A percentile compares a stretch with the other conserved stretches of the same genome.
phyloP scores from a whole-genome alignment of 2,113 vertebrate genomes.

The Protomyctophum bolini region DNA sequence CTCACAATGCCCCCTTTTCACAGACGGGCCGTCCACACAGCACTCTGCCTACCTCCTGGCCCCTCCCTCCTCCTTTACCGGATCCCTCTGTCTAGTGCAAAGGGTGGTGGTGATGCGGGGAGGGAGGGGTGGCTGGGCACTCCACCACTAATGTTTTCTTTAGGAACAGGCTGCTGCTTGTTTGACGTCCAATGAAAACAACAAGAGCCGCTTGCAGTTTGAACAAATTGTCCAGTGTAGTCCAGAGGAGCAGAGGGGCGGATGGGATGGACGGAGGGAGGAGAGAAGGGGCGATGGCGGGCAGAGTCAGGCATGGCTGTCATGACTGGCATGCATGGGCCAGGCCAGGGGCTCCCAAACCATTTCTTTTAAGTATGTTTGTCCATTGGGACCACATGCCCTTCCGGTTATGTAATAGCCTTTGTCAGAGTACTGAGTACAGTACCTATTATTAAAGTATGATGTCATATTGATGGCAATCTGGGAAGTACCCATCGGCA shows the following conservation, averaged over 20 bases:
- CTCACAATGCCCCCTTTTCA: constrained; percentile 82
- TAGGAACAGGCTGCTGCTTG: constrained; percentile 81
- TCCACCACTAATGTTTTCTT: constrained; percentile 78
- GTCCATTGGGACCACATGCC: too few species aligned
- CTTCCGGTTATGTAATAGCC: too few species aligned
- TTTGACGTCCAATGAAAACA: constrained; percentile 77
- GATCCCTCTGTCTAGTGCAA: constrained; percentile 66
- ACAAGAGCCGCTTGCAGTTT: constrained; percentile 66
- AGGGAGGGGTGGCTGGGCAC: constrained; percentile 23
- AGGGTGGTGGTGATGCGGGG: constrained; percentile 13
- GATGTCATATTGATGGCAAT: too few species aligned
- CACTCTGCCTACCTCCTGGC: background rate
- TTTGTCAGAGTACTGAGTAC: too few species aligned
- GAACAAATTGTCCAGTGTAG: constrained; percentile 80
- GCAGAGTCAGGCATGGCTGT: background rate
- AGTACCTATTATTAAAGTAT: too few species aligned
- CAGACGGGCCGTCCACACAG: constrained; percentile 57
- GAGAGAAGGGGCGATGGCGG: constrained; percentile 3
- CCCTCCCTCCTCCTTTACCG: constrained; percentile 42
- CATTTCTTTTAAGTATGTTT: too few species aligned
- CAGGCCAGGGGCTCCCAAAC: background rate
- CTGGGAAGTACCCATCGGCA: too few species aligned
- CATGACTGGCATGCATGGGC: background rate
- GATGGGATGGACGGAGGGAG: constrained; percentile 22
- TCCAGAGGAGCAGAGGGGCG: constrained; percentile 34